Base-by-base conservation (phyloP, 2,113 vertebrate genomes). In the Eudorcas thomsonii region DNA sequence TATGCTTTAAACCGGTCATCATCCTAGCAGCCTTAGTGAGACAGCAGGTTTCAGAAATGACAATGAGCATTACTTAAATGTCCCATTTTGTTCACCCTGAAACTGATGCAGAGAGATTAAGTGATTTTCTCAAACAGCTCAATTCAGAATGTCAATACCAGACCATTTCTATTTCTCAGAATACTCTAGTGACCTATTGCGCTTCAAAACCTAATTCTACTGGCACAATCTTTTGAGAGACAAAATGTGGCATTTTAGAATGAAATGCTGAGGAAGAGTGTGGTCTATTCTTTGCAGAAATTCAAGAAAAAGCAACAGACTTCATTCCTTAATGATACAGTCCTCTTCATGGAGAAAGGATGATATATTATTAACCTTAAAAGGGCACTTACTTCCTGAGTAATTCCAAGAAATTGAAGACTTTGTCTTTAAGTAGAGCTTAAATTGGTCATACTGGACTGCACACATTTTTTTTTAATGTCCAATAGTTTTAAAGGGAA, bases 61-160 rank as follows among this genome's bases (percentile, higher is more conserved):
- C 55, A 92, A 71, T 77, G 64, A 77, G n/a, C 43, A 86, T 96
- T 90, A 57, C 71, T 81, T 71, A 88, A 95, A 87, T 89, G 62
- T 50, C 19, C n/a, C 43, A 92, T 52, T 96, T 96, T 89, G 59
- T 81, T 96, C 82, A 91, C 55, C 5, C 9, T 89, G 81, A 95
- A 95, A 86, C 45, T 93, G 67, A 80, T 88, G 25, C 45, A 82
- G 62, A 77, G 39, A 85, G 62, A 94, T 30, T 71, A 92, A 97
- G 91, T 83, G 83, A 62, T 96, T 67, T 96, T 52, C 54, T 57
- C 89, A 93, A 97, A 95, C 7, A 94, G 71, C 45, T 89, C 96
- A 93, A 52, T 96, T 97, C 86, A 93, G 93, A 93, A 93, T 83
- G 81, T 93, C 85, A 91, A 36, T 97, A 93, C 90, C 60, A 91